These are phyloP conservation scores for Acronicta psi DNA, from an alignment of 2,888 invertebrate species.

Conservation along the genomic window DNA sequence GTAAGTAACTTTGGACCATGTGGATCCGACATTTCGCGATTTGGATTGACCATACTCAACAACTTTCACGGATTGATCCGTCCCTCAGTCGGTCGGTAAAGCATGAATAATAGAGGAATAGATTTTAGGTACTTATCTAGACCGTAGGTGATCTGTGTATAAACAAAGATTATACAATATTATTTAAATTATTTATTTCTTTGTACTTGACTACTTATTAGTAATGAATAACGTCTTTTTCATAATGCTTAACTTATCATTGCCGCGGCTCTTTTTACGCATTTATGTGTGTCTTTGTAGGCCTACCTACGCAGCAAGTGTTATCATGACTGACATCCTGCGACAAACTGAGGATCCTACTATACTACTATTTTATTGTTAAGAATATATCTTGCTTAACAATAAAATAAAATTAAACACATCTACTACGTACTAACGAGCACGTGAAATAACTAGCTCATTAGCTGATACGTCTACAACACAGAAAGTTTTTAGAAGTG, in stretches of 20 bases:
- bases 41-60: too few relatives aligned
- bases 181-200: too few relatives aligned
- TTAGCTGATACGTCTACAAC: conserved; percentile 2
- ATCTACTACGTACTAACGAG: conserved; percentile 8
- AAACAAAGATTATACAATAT: too few relatives aligned
- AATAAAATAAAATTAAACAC: conserved; percentile 13
- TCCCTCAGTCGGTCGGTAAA: too few relatives aligned
- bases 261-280: not conserved
- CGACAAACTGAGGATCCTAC: conserved; percentile 7
- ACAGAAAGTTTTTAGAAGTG: conserved; percentile 5
- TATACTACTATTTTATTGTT: too few relatives aligned
- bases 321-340: conserved; percentile 36
- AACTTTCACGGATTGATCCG: too few relatives aligned
- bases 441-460: not conserved
- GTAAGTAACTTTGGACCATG: not conserved
- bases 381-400: conserved; percentile 18
- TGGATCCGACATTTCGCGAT: too few relatives aligned
- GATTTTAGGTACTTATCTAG: too few relatives aligned
- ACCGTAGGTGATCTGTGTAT: too few relatives aligned
- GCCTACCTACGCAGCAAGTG: conserved; percentile 7
- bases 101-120: too few relatives aligned
- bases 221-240: too few relatives aligned
- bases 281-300: conserved; percentile 19
- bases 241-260: conserved; percentile 5
- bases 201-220: too few relatives aligned